Evolutionary conservation across 2,888 invertebrate species (phyloP), one percentile per base, ranked within the genome.

Genomic region (Limnephilus marmoratus): DNA sequence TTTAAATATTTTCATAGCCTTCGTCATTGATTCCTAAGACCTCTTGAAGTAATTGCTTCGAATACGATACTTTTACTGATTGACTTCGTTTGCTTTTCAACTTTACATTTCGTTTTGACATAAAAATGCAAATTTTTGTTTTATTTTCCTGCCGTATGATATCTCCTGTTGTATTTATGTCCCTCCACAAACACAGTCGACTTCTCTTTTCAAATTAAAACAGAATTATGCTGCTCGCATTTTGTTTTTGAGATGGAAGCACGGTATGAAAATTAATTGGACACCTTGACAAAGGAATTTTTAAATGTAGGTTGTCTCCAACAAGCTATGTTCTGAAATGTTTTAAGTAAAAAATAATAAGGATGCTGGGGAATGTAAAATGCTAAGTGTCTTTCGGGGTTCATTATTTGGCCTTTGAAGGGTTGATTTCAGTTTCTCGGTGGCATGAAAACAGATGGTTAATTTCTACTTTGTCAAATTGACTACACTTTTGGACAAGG

Each of bases 21-120:
- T 68, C n/a, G 49, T 49, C 49, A 24, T 24, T 68, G 68, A 49
- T 87, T 53, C 18, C 80, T 29, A 80, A 18, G 34, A 31, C n/a
- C 88, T 80, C 18, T 89, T 89, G 24, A 80, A 89, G 80, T 89
- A 89, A 89, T 88, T 83, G 92, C 86, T 92, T 86, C 80, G 81
- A 82, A 85, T 91, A 81, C 53, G 91, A 92, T 92, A 91, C 83
- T 81, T 41, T 41, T 86, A 37, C 91, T 87, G 90, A 92, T 92
- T 92, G 92, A 87, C 91, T 92, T 91, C 90, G 68, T 92, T 87
- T 90, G 81, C 81, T 29, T 91, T 92, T 87, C 90, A 91, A 90
- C 90, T 86, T 90, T 90, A 86, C 41, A 37, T 87, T 86, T 49
- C 29, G 34, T 90, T 81, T 85, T 85, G 68, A n/a, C 24, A 68